A percentile compares a stretch with the other conserved stretches of the same genome.
phyloP scores from a whole-genome alignment of 2,113 vertebrate genomes.

The Scomber scombrus region DNA sequence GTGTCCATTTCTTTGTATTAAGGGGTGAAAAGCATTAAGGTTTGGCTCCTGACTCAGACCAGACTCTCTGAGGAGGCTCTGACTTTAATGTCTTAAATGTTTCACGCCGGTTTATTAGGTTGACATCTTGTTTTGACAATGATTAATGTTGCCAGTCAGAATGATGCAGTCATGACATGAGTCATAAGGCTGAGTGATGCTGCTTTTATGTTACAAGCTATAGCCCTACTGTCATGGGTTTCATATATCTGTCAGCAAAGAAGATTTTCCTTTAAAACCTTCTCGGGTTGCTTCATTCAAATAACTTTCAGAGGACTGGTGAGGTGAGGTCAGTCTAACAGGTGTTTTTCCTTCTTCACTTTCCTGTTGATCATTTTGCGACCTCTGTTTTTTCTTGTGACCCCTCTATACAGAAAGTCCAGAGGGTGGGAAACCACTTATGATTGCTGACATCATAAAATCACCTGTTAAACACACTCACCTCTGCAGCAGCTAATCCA shows the following conservation, averaged over 20 bases:
- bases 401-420: background rate
- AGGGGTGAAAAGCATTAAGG: background rate
- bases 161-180: slow-evolving; percentile 12
- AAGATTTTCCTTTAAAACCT: background rate
- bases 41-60: too few relatives aligned
- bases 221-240: background rate
- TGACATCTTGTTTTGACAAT: slow-evolving; percentile 3
- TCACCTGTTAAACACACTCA: background rate
- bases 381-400: background rate
- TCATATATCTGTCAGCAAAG: background rate
- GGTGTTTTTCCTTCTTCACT: background rate
- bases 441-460: too few relatives aligned
- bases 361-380: slow-evolving; percentile 12
- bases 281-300: background rate
- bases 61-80: too few relatives aligned
- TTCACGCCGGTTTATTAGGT: background rate
- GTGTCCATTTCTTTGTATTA: too few relatives aligned
- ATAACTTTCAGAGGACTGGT: background rate
- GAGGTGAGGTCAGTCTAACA: background rate
- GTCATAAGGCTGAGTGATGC: slow-evolving; percentile 8
- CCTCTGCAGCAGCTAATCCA: slow-evolving; percentile 11
- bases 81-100: background rate
- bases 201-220: slow-evolving; percentile 11
- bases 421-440: background rate
- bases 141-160: slow-evolving; percentile 3